A percentile compares a stretch with the other conserved stretches of the same genome.
phyloP scores from a whole-genome alignment of 2,113 vertebrate species.

The Lepus americanus region DNA sequence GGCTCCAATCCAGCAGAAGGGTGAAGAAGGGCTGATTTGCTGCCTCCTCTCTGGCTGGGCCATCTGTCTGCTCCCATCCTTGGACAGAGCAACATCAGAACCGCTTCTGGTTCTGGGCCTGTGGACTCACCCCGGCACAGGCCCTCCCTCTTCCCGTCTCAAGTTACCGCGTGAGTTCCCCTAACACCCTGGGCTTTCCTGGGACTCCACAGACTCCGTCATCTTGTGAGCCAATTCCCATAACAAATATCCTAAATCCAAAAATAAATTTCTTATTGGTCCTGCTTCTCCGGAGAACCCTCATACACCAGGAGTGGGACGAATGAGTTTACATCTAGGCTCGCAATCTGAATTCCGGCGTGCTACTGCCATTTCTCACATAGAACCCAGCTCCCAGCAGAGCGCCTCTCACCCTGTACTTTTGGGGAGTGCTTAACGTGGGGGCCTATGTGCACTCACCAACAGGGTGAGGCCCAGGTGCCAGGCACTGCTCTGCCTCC shows the following conservation, averaged over 20 bases:
- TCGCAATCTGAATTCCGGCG: neutral
- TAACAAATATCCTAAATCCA: neutral
- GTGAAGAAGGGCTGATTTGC: neutral
- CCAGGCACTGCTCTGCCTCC: neutral
- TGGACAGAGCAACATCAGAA: neutral
- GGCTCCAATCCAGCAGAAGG: neutral
- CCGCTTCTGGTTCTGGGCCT: neutral
- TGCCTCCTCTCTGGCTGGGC: neutral
- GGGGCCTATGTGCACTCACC: neutral
- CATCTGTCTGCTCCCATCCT: neutral
- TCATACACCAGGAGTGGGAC: neutral
- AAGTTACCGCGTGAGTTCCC: too few relatives aligned
- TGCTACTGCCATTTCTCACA: neutral
- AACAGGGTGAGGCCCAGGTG: neutral
- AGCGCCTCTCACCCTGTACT: neutral
- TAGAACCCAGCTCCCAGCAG: neutral
- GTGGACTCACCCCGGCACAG: neutral
- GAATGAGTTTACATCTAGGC: neutral
- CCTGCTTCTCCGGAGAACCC: neutral
- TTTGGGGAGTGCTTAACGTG: neutral
- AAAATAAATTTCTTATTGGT: neutral
- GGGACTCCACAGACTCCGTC: neutral
- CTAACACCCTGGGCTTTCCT: neutral
- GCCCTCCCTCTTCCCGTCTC: neutral
- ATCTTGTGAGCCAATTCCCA: neutral